phyloP scores from a whole-genome alignment of 2,797 vertebrate species.

The Pangasius djambal region DNA sequence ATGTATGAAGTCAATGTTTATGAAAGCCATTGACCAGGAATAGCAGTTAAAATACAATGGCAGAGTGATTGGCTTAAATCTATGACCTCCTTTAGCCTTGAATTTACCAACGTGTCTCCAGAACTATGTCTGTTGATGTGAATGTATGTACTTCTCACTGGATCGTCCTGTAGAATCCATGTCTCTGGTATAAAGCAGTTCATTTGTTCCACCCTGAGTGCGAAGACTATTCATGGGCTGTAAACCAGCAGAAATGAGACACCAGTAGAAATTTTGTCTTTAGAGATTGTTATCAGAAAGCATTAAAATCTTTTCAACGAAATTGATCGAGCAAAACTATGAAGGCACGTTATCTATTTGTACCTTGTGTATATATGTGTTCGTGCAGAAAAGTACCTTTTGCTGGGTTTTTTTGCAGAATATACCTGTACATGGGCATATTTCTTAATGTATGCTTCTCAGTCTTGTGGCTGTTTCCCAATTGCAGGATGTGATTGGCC shows the following conservation, averaged over 20 bases:
- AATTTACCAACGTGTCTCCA: background rate
- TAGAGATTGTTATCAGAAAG: background rate
- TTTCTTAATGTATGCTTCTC: too few relatives aligned
- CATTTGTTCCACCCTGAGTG: background rate
- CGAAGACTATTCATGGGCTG: background rate
- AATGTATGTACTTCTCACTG: background rate
- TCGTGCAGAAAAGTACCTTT: too few relatives aligned
- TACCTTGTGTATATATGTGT: too few relatives aligned
- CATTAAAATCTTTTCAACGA: background rate
- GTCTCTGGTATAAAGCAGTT: background rate
- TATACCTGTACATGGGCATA: too few relatives aligned
- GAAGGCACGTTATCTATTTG: too few relatives aligned
- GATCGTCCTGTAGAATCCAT: background rate
- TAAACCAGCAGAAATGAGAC: background rate
- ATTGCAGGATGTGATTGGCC: too few relatives aligned
- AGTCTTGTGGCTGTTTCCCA: too few relatives aligned
- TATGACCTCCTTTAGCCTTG: background rate
- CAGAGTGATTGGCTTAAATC: background rate
- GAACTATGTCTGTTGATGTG: background rate
- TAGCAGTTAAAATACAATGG: background rate
- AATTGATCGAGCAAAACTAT: background rate
- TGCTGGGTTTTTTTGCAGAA: too few relatives aligned
- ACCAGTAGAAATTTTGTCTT: background rate
- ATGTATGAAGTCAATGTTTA: background rate
- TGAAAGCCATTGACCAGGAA: background rate